These are phyloP conservation scores for Zaprionus camerounensis DNA, from an alignment of 1,140 invertebrate species.

Conservation along the genomic window DNA sequence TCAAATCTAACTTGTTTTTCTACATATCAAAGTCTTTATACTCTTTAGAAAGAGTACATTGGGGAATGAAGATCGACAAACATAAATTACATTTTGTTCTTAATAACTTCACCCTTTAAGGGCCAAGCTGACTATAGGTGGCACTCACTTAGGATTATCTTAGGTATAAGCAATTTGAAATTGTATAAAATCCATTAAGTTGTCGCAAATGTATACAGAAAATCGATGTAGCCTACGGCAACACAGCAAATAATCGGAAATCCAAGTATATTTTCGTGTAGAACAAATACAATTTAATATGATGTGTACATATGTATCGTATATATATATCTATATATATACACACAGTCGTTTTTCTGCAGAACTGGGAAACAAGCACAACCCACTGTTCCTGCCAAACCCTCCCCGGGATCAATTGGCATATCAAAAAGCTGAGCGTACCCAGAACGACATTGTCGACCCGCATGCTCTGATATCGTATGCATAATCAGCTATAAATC, in stretches of 20 bases:
- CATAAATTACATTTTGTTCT: too few species aligned
- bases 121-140: too few species aligned
- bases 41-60: neutral
- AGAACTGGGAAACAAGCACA: slow-evolving; percentile 19
- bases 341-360: slow-evolving; percentile 17
- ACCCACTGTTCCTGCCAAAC: slow-evolving; percentile 7
- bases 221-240: neutral
- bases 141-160: neutral
- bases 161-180: too few species aligned
- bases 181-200: neutral
- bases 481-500: slow-evolving; percentile 14
- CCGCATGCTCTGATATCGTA: slow-evolving; percentile 21
- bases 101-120: too few species aligned
- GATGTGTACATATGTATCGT: too few species aligned
- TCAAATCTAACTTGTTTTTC: neutral
- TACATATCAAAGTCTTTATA: neutral
- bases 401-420: slow-evolving; percentile 15
- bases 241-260: neutral
- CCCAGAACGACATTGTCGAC: neutral
- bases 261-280: neutral
- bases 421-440: slow-evolving; percentile 12
- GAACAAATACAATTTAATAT: too few species aligned
- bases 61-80: too few species aligned
- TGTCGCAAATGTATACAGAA: neutral
- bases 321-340: neutral